Conservation (phyloP, 92 coral and sea anemone genomes). For the Zoanthus solanderi region DNA sequence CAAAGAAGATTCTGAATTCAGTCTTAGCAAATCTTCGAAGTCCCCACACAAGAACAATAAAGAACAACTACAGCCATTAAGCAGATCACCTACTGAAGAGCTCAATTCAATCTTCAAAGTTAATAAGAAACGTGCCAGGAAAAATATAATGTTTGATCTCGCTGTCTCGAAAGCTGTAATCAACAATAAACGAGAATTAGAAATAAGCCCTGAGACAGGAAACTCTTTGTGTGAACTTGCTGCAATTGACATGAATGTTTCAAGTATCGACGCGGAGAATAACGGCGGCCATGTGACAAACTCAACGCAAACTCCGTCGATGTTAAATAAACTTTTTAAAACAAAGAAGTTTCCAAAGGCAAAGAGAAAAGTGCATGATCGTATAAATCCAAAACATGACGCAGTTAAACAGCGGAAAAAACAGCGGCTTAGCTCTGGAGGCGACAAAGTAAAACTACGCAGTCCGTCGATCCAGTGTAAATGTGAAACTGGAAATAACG, state of each 20-base stretch:
- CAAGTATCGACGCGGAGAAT: constrained; percentile 33
- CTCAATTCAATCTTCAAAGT: constrained; percentile 31
- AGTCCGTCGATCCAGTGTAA: constrained; percentile 19
- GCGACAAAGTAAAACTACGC: constrained; percentile 43
- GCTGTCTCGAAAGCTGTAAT: constrained; percentile 22
- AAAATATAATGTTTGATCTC: constrained; percentile 25
- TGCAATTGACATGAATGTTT: constrained; percentile 30
- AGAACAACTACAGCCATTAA: constrained; percentile 33
- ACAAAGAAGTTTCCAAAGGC: constrained; percentile 48
- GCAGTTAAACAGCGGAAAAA: constrained; percentile 37
- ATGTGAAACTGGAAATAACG: constrained; percentile 10
- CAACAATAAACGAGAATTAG: constrained; percentile 26
- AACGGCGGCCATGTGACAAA: constrained; percentile 60
- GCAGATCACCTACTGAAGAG: constrained; percentile 37
- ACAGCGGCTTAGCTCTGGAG: constrained; percentile 42
- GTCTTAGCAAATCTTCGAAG: constrained; percentile 25
- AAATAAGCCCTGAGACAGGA: constrained; percentile 44
- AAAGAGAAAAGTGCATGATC: constrained; percentile 39
- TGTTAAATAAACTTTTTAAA: constrained; percentile 48
- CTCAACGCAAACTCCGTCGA: constrained; percentile 64
- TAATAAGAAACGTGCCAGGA: constrained; percentile 21
- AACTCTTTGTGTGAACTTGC: constrained; percentile 43
- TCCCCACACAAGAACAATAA: constrained; percentile 43
- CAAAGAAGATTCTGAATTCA: constrained; percentile 27
- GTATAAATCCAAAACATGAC: constrained; percentile 26